These are phyloP conservation scores for Cenopis cana DNA, from an alignment of 2,888 invertebrate species.

Conservation along the genomic window DNA sequence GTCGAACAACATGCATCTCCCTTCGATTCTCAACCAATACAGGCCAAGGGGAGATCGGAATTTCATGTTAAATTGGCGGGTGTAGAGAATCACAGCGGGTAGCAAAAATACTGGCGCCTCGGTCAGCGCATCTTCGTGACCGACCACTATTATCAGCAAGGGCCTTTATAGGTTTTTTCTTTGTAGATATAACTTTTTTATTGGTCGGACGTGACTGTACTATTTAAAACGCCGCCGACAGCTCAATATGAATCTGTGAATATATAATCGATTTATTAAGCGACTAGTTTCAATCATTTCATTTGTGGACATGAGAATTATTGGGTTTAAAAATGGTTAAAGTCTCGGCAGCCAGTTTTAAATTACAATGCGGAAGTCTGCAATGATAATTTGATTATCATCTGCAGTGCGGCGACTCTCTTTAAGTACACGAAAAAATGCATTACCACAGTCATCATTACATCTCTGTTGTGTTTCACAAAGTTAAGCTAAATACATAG, in stretches of 20 bases:
- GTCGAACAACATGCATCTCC: conserved; percentile 49
- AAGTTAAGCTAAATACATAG: conserved; percentile 80
- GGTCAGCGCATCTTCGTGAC: conserved; percentile 77
- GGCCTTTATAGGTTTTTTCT: conserved; percentile 72
- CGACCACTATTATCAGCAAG: conserved; percentile 74
- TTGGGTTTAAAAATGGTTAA: conserved; percentile 31
- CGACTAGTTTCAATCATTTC: conserved; percentile 54
- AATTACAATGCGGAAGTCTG: conserved; percentile 76
- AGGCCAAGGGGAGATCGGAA: conserved; percentile 47
- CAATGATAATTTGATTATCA: conserved; percentile 80
- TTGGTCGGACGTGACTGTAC: conserved; percentile 68
- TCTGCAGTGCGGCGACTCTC: conserved; percentile 66
- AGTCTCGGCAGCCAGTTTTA: conserved; percentile 64
- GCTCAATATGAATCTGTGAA: conserved; percentile 69
- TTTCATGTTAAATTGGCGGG: conserved; percentile 63
- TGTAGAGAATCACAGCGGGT: conserved; percentile 74
- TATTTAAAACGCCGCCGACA: conserved; percentile 70
- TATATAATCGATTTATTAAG: conserved; percentile 66
- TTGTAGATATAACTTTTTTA: conserved; percentile 62
- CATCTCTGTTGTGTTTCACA: conserved; percentile 79
- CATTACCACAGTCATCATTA: conserved; percentile 80
- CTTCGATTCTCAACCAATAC: conserved; percentile 41
- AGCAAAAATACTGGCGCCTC: conserved; percentile 75
- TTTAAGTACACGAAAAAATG: conserved; percentile 78
- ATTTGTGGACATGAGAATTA: conserved; percentile 22